Base-by-base conservation (phyloP, 2,888 invertebrate species). In the Ischnura elegans region DNA sequence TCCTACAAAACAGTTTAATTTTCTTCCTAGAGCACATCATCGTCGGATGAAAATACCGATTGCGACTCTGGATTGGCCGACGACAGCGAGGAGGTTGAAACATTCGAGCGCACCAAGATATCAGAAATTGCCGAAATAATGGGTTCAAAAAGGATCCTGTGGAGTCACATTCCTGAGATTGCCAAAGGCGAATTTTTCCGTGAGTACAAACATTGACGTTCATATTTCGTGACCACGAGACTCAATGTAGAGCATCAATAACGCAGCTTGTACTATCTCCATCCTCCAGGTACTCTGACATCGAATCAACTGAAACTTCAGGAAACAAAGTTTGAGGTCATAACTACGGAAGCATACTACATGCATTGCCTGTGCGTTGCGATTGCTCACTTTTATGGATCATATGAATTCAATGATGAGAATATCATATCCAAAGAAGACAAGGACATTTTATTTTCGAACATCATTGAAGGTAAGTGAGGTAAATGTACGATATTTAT, bases 301-400 rank as follows among this genome's bases (percentile, higher is more conserved):
- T 96, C 97, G 0, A 97, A 98, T 6, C 98, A 99, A 95, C 98
- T 98, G 95, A 98, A 98, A 95, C 96, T 99, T 6, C 99, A 99
- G 96, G 99, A 99, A 96, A 99, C 99, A 25, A 99, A 99, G 96
- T 99, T 99, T 96, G 99, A 99, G 96, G 97, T 99, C 94, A 97
- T 99, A 93, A 99, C 99, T 0, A 99, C 99, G 0, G 99, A 99
- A 96, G 99, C 99, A 0, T 99, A 99, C 0, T 99, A 99, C 96
- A 97, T 99, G 87, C 99, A 99, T 96, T 99, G 99, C 0, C 96
- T 99, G 93, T 98, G 98, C 95, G 98, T 99, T 25, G 96, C 99
- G 66, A 98, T 98, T 94, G 97, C 98, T 87, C 98, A 99, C 96
- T 99, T 99, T 47, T 87, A 29, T n/a, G 87, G 47, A 45, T 87